Conservation (phyloP, 2,888 invertebrate species). For the Steromphala cineraria region DNA sequence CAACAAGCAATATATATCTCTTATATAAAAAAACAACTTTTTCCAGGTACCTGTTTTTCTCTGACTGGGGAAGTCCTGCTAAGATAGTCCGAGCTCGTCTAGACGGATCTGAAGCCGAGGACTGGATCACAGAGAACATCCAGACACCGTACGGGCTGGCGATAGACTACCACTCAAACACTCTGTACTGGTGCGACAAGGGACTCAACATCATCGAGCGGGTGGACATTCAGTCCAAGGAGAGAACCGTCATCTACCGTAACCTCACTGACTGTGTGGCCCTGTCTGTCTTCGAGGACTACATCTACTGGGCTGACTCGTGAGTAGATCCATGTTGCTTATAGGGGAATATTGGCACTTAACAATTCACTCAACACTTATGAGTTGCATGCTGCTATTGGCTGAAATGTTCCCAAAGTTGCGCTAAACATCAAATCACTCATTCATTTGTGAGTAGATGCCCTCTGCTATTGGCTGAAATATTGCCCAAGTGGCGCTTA, state of each 20-base stretch:
- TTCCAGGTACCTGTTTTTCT: slow-evolving; percentile 80
- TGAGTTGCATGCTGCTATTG: too few species aligned
- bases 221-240: slow-evolving; percentile 55
- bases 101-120: slow-evolving; percentile 85
- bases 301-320: slow-evolving; percentile 88
- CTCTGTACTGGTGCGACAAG: slow-evolving; percentile 89
- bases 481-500: too few species aligned
- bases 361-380: too few species aligned
- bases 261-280: slow-evolving; percentile 76
- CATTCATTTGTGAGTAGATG: too few species aligned
- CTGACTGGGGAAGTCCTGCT: slow-evolving; percentile 86
- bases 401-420: too few species aligned
- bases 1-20: too few species aligned
- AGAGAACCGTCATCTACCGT: slow-evolving; percentile 33
- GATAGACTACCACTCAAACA: slow-evolving; percentile 82
- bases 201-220: slow-evolving; percentile 80
- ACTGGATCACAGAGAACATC: slow-evolving; percentile 69
- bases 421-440: too few species aligned
- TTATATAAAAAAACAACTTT: too few species aligned
- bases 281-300: slow-evolving; percentile 80
- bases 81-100: slow-evolving; percentile 86
- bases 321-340: slow-evolving; percentile 75
- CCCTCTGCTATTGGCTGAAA: too few species aligned
- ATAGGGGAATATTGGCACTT: too few species aligned
- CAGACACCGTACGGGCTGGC: slow-evolving; percentile 86